phyloP scores from a whole-genome alignment of 2,888 invertebrate species.

The Cordylochernes scorpioides region DNA sequence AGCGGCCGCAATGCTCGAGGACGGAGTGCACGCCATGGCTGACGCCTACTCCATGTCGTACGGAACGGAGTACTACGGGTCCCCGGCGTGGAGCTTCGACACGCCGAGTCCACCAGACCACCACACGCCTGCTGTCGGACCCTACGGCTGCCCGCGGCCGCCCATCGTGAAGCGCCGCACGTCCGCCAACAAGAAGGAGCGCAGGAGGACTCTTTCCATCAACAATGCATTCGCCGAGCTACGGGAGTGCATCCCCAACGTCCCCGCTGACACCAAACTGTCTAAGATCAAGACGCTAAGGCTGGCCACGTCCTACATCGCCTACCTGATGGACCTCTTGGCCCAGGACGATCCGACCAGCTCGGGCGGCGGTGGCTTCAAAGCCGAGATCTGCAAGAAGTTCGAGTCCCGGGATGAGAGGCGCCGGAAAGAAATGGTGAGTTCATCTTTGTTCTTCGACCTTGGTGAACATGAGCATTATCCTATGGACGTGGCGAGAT shows the following conservation, averaged over 20 bases:
- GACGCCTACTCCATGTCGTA: too few relatives aligned
- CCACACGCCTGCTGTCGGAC: too few relatives aligned
- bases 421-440: conserved; percentile 10
- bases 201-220: conserved; percentile 68
- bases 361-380: conserved; percentile 8
- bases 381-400: conserved; percentile 11
- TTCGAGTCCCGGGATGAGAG: conserved; percentile 11
- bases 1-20: too few relatives aligned
- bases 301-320: conserved; percentile 71
- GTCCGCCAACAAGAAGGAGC: conserved; percentile 80
- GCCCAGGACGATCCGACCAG: conserved; percentile 7
- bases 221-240: conserved; percentile 80
- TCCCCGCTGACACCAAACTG: conserved; percentile 77
- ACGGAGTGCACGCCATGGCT: too few relatives aligned
- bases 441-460: too few relatives aligned
- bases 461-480: too few relatives aligned
- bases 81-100: too few relatives aligned
- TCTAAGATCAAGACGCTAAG: conserved; percentile 81
- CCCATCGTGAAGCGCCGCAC: conserved; percentile 46
- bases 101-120: too few relatives aligned
- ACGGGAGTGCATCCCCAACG: conserved; percentile 78
- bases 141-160: too few relatives aligned
- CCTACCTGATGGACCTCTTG: conserved; percentile 63
- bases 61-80: too few relatives aligned
- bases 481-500: too few relatives aligned